Evolutionary conservation across 2,113 vertebrate species (phyloP), one percentile per base, ranked within the genome.

Genomic region (Sphyrna mokarran): DNA sequence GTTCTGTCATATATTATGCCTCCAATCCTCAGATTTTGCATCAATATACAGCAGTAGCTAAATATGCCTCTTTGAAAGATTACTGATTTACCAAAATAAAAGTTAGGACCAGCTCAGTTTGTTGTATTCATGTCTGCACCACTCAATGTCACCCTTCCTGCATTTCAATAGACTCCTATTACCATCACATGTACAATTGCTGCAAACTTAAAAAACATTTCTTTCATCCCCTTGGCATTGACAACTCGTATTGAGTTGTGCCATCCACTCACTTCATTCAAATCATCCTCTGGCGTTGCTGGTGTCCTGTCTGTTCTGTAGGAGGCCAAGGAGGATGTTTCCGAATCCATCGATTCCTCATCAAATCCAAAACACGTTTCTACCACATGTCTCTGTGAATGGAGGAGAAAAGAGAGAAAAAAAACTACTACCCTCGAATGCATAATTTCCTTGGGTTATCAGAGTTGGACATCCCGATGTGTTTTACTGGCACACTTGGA

Each of bases 281-380:
- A 96, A 96, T 99, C 99, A 97, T 99, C 99, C 54, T 99, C 99
- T 0, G 99, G 99, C 40, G 99, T 99, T 69, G 99, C 99, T 96
- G 99, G 99, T 96, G 99, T 99, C 96, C 98, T 97, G 96, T 99
- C 99, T 97, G 98, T 99, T 96, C 99, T 98, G 95, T 98, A 98
- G 0, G 99, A 99, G 80, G 99, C 98, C 97, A 99, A 98, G 0
- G 99, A 99, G 16, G 99, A 99, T 0, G 98, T 98, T 97, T 99
- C 99, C 0, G 99, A 99, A 96, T 99, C 99, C 99, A 99, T 98
- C 0, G 99, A 99, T 97, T 99, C 99, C 96, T 99, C 99, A 96
- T 99, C 99, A 0, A 99, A 99, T 0, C 99, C 99, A 96, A 99
- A 99, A 96, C 98, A 98, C 1, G 99, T 98, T 96, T 99, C 99